Evolutionary conservation across 2,113 vertebrate genomes (phyloP).

Genomic region (Thamnophis sirtalis): DNA sequence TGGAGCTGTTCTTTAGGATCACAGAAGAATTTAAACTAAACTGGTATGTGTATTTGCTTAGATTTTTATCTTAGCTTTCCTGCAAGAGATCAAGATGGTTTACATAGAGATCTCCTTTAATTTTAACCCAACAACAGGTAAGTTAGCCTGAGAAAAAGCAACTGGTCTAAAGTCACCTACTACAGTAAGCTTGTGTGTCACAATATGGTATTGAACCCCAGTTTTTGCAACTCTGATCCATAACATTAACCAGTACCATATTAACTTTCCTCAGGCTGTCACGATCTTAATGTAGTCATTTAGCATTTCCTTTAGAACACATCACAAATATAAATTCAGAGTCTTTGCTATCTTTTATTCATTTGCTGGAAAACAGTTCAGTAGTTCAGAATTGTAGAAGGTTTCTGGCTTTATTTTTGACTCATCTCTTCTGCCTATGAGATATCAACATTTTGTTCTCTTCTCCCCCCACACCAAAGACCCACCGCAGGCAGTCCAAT

Average conservation of each 20-base stretch:
- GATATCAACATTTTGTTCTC: not conserved
- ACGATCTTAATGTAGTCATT: not conserved
- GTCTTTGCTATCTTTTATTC: not conserved
- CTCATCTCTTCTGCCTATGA: not conserved
- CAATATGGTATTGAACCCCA: not conserved
- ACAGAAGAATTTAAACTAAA: not conserved
- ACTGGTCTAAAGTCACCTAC: not conserved
- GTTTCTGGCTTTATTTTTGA: slow-evolving; percentile 11
- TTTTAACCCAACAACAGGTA: not conserved
- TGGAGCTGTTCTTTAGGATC: not conserved
- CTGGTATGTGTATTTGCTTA: not conserved
- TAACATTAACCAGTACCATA: not conserved
- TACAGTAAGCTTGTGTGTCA: not conserved
- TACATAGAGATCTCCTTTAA: not conserved
- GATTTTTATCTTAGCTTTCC: not conserved
- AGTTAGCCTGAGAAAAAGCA: not conserved
- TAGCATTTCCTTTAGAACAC: not conserved
- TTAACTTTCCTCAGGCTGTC: not conserved
- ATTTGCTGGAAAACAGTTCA: not conserved
- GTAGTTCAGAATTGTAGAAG: not conserved
- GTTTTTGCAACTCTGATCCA: not conserved
- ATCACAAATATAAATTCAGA: not conserved
- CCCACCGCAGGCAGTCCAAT: not conserved
- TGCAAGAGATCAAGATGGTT: not conserved
- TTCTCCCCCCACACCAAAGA: slow-evolving; percentile 1